Evolutionary conservation across 2,888 invertebrate species (phyloP), one percentile per base, ranked within the genome.

Genomic region (Nomada goodeniana): DNA sequence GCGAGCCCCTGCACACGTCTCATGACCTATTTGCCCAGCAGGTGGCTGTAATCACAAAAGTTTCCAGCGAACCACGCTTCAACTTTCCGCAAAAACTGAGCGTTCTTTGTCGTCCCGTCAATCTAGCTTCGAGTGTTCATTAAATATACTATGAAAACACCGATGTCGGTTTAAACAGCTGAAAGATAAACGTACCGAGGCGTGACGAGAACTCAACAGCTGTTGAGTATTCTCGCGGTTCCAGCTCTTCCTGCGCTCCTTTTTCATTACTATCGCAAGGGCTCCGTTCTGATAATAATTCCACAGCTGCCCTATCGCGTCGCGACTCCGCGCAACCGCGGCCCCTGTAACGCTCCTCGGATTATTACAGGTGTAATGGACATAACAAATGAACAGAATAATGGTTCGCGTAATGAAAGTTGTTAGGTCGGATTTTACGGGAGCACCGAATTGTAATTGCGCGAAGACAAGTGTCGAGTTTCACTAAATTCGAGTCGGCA

Each of bases 21-120:
- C 26, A 50, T 52, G n/a, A 55, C 18, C 26, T 57, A 65, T 73
- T 82, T 36, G 65, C 57, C 3, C 47, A 63, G 59, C 26, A 60
- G 72, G 10, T 75, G 73, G 36, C 36, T 60, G 72, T 86, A 86
- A 82, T 69, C 68, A 84, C 61, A 44, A 76, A 84, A 86, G 82
- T 86, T 86, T 77, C 42, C 23, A 23, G 18, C 57, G 65, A 55
- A 26, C 47, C 68, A 67, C 60, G 53, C 36, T 26, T n/a, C 20
- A 74, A 79, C 69, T 73, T 76, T 26, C 23, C 20, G 52, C 69
- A 61, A 61, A 70, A 73, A 61, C 63, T 23, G 76, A 18, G 53
- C 5, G 77, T 76, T 64, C 29, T 55, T 65, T 63, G 59, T 20
- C 42, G 29, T 59, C 3, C 5, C n/a, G 59, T 71, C 53, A 29